phyloP scores from a whole-genome alignment of 2,113 vertebrate species.

The Oxyura jamaicensis region DNA sequence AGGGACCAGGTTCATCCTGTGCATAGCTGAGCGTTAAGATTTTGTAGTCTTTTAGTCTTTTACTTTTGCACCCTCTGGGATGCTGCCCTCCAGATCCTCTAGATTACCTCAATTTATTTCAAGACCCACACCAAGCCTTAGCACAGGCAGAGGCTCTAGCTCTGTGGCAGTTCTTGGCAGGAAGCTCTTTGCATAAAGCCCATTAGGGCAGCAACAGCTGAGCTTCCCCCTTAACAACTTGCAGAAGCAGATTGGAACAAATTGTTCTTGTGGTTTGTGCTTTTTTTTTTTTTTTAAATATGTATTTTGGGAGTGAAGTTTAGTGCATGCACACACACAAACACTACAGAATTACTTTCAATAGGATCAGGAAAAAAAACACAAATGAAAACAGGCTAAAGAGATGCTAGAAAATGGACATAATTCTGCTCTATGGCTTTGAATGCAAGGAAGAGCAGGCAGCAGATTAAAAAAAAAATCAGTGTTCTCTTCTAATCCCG shows the following conservation, averaged over 20 bases:
- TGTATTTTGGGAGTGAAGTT: neutral
- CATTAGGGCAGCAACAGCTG: neutral
- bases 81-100: neutral
- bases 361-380: neutral
- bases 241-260: constrained; percentile 41
- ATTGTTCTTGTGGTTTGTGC: neutral
- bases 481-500: neutral
- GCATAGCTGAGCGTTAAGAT: neutral
- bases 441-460: neutral
- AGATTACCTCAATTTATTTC: neutral
- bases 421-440: neutral
- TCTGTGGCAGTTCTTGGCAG: neutral
- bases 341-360: neutral
- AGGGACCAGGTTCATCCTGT: neutral
- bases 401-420: neutral
- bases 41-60: neutral
- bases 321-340: neutral
- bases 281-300: neutral
- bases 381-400: neutral
- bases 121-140: neutral
- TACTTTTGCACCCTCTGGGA: neutral
- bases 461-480: neutral
- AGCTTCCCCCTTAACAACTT: neutral
- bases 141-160: neutral
- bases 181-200: constrained; percentile 28